A percentile compares a stretch with the other conserved stretches of the same genome.
Conservation (phyloP, 2,797 vertebrate species). For the Varecia variegata region DNA sequence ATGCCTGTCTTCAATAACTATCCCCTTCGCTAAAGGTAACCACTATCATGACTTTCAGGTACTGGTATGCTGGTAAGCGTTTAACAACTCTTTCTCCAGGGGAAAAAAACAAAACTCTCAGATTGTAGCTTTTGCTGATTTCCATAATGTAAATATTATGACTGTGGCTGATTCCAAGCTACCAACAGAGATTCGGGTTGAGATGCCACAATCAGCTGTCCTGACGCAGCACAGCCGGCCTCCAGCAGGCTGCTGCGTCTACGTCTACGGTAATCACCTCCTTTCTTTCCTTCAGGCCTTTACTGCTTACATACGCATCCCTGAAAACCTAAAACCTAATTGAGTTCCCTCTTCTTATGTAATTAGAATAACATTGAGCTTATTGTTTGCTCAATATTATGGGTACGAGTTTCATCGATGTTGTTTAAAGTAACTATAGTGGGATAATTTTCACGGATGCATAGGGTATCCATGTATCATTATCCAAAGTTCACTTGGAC, state of each 20-base stretch:
- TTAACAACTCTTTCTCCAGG: neutral
- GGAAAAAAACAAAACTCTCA: neutral
- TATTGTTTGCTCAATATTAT: neutral
- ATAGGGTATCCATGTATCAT: neutral
- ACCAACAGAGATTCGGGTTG: neutral
- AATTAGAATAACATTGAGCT: neutral
- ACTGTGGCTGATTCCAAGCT: neutral
- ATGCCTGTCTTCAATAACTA: neutral
- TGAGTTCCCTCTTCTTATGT: neutral
- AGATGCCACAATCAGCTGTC: neutral
- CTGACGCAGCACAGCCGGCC: too few relatives aligned
- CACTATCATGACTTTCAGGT: neutral
- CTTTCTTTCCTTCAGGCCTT: neutral
- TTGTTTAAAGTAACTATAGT: neutral
- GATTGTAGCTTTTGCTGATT: neutral
- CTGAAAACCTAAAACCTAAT: neutral
- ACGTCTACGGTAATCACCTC: neutral
- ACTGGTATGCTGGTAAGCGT: neutral
- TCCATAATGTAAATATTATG: neutral
- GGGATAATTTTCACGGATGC: neutral
- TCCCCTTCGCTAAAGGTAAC: neutral
- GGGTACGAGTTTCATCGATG: neutral
- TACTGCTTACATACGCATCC: neutral
- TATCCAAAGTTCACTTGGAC: neutral
- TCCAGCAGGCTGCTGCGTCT: neutral